A percentile compares a stretch with the other conserved stretches of the same genome.
Evolutionary conservation across 1,140 invertebrate genomes (phyloP).

Genomic region (Cydia strobilella): DNA sequence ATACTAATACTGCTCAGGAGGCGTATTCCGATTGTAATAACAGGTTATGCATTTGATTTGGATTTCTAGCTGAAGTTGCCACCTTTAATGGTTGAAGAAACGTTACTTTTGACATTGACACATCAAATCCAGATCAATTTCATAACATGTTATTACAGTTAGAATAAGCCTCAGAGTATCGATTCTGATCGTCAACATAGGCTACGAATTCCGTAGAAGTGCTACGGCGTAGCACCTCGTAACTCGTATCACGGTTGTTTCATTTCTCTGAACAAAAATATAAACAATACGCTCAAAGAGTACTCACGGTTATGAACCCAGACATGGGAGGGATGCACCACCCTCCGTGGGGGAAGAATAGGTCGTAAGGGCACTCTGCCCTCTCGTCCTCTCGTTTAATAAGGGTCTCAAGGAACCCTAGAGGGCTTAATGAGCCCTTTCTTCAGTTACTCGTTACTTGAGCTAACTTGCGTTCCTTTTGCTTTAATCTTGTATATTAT

Average conservation of each 20-base stretch:
- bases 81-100: too few relatives aligned
- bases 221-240: background rate
- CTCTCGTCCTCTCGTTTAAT: slow-evolving; percentile 53
- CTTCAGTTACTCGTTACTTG: slow-evolving; percentile 36
- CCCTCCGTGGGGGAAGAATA: slow-evolving; percentile 37
- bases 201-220: background rate
- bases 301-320: slow-evolving; percentile 17
- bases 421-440: slow-evolving; percentile 59
- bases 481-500: slow-evolving; percentile 26
- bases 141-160: too few relatives aligned
- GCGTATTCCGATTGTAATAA: too few relatives aligned
- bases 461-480: slow-evolving; percentile 27
- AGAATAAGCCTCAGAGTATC: too few relatives aligned
- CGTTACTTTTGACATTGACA: too few relatives aligned
- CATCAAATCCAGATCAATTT: too few relatives aligned
- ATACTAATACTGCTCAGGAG: too few relatives aligned
- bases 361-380: slow-evolving; percentile 43
- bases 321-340: slow-evolving; percentile 22
- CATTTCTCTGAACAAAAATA: background rate
- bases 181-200: too few relatives aligned
- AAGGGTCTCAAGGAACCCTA: slow-evolving; percentile 56
- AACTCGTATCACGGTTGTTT: background rate
- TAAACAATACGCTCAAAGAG: slow-evolving; percentile 32
- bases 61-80: too few relatives aligned
- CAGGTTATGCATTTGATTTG: too few relatives aligned